Evolutionary conservation across 1,140 invertebrate genomes (phyloP).

Genomic region (Habropoda laboriosa): DNA sequence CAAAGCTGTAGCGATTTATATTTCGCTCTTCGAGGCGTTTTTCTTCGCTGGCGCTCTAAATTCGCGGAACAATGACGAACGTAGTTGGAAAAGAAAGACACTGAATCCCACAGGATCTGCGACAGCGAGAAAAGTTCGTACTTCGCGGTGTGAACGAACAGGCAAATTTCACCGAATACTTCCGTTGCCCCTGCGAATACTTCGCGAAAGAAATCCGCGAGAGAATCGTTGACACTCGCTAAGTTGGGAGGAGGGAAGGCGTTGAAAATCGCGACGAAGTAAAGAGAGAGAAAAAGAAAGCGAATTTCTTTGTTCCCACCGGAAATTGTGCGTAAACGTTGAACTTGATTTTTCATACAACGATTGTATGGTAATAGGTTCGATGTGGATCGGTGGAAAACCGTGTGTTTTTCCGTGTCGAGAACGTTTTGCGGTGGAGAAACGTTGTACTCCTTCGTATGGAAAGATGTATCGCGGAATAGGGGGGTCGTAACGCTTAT

Average conservation of each 20-base stretch:
- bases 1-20: no score
- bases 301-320: background rate
- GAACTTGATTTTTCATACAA: background rate
- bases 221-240: background rate
- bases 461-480: conserved; percentile 41
- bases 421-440: background rate
- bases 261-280: no score
- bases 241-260: no score
- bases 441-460: conserved; percentile 16
- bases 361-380: conserved; percentile 42
- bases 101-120: no score
- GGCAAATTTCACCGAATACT: no score
- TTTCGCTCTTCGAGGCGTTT: no score
- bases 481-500: conserved; percentile 33
- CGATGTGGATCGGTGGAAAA: conserved; percentile 24
- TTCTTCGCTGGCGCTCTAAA: no score
- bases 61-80: no score
- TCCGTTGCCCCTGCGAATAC: no score
- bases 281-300: background rate
- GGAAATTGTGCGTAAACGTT: background rate
- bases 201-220: background rate
- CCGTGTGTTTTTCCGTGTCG: conserved; percentile 15
- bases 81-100: no score
- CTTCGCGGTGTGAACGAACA: no score
- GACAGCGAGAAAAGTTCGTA: no score